A percentile compares a stretch with the other conserved stretches of the same genome.
phyloP scores from a whole-genome alignment of 2,888 invertebrate genomes.

The Epinotia ramella region DNA sequence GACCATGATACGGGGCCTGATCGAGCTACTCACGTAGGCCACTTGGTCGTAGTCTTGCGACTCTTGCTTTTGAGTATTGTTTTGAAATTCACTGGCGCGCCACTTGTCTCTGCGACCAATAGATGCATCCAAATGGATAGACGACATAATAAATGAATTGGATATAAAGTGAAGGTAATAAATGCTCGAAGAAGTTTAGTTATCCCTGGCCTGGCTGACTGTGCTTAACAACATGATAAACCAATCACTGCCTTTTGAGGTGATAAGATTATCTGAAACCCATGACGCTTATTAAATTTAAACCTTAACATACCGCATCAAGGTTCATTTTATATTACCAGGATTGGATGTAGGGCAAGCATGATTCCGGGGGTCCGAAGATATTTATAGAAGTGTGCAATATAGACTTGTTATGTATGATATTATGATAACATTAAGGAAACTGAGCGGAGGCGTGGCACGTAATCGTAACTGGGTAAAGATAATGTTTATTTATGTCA shows the following conservation, averaged over 20 bases:
- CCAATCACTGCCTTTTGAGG: neutral
- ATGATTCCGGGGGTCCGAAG: conserved; percentile 12
- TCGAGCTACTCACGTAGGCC: too few relatives aligned
- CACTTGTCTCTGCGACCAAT: too few relatives aligned
- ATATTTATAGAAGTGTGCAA: neutral
- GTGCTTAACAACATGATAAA: conserved; percentile 12
- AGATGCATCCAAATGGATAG: too few relatives aligned
- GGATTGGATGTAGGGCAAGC: conserved; percentile 4
- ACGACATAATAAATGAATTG: too few relatives aligned
- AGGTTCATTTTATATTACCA: neutral
- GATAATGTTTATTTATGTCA: conserved; percentile 13
- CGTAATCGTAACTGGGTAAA: conserved; percentile 13
- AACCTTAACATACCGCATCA: neutral
- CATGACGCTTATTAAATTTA: neutral
- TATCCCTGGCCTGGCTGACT: neutral
- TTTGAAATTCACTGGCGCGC: too few relatives aligned
- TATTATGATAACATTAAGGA: conserved; percentile 26
- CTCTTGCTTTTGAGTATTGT: too few relatives aligned
- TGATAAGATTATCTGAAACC: conserved; percentile 2
- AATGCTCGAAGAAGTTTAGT: neutral
- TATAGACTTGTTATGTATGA: conserved; percentile 11
- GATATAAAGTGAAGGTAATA: neutral
- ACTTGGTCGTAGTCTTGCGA: too few relatives aligned
- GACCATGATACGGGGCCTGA: too few relatives aligned
- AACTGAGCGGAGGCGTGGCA: conserved; percentile 20